phyloP scores from a whole-genome alignment of 1,140 invertebrate genomes.

The Cotesia chilonis region DNA sequence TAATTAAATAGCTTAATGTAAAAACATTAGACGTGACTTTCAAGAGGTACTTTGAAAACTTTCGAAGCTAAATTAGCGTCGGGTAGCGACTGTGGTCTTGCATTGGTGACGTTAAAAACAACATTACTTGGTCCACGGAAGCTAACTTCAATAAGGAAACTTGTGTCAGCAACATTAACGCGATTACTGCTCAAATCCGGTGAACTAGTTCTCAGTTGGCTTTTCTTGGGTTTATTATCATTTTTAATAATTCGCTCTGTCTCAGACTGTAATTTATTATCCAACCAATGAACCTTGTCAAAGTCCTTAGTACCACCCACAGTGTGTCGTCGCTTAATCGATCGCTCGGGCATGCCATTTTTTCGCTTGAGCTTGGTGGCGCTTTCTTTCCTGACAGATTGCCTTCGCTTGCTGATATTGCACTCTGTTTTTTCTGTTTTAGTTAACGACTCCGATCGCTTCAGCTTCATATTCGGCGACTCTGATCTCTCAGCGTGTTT shows the following conservation, averaged over 20 bases:
- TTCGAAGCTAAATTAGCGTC: slow-evolving; percentile 63
- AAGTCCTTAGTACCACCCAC: slow-evolving; percentile 90
- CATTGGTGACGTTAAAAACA: slow-evolving; percentile 67
- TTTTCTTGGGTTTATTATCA: slow-evolving; percentile 63
- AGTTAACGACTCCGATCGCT: slow-evolving; percentile 74
- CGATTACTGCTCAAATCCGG: slow-evolving; percentile 69
- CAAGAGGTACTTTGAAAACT: slow-evolving; percentile 69
- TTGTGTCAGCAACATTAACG: slow-evolving; percentile 59
- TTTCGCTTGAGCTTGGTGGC: slow-evolving; percentile 75
- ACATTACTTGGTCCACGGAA: slow-evolving; percentile 67
- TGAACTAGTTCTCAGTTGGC: slow-evolving; percentile 69
- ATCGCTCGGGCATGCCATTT: slow-evolving; percentile 78
- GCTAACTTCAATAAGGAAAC: slow-evolving; percentile 68
- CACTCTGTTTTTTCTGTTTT: slow-evolving; percentile 85
- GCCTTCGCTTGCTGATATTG: slow-evolving; percentile 77
- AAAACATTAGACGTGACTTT: slow-evolving; percentile 67
- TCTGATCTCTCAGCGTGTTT: slow-evolving; percentile 64
- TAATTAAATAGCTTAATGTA: background rate
- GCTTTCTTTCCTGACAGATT: slow-evolving; percentile 65
- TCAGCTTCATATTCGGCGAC: slow-evolving; percentile 63
- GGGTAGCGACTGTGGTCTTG: slow-evolving; percentile 68
- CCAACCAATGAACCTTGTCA: slow-evolving; percentile 72
- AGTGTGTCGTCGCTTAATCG: slow-evolving; percentile 88
- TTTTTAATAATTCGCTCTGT: slow-evolving; percentile 65
- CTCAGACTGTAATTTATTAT: slow-evolving; percentile 66